Percentiles rank a stretch among this genome's conserved stretches.
Evolutionary conservation across 2,888 invertebrate genomes (phyloP).

Genomic region (Limnephilus marmoratus): DNA sequence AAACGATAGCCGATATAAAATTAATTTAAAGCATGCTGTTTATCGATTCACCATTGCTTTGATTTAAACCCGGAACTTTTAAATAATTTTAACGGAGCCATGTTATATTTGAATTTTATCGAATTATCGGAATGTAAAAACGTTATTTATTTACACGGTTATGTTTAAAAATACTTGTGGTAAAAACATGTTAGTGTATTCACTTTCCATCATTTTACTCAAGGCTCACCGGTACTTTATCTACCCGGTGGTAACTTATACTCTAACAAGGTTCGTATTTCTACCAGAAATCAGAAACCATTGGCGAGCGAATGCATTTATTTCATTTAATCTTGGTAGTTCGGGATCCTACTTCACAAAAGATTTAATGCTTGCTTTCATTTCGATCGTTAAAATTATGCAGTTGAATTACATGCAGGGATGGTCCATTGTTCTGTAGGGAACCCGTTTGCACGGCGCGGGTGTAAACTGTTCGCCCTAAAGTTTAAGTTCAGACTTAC

Average conservation of each 20-base stretch:
- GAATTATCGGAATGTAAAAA: neutral
- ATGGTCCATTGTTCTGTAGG: too few relatives aligned
- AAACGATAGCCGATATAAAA: neutral
- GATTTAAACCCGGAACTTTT: neutral
- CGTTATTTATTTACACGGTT: neutral
- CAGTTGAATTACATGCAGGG: too few relatives aligned
- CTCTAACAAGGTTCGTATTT: neutral
- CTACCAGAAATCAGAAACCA: neutral
- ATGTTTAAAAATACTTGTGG: neutral
- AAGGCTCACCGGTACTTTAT: slow-evolving; percentile 15
- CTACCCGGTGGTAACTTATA: slow-evolving; percentile 23
- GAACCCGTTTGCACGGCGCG: too few relatives aligned
- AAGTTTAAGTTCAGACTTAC: too few relatives aligned
- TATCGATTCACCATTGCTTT: too few relatives aligned
- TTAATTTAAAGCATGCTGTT: neutral
- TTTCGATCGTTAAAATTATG: too few relatives aligned
- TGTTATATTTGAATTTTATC: neutral
- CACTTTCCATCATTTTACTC: slow-evolving; percentile 5
- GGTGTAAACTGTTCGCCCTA: too few relatives aligned
- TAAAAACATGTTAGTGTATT: neutral
- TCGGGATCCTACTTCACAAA: neutral
- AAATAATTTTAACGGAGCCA: neutral
- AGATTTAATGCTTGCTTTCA: too few relatives aligned
- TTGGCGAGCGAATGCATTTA: neutral
- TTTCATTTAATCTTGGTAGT: neutral